Percentiles rank a stretch among this genome's conserved stretches.
phyloP scores from a whole-genome alignment of 1,140 invertebrate species.

The Calephelis nemesis region DNA sequence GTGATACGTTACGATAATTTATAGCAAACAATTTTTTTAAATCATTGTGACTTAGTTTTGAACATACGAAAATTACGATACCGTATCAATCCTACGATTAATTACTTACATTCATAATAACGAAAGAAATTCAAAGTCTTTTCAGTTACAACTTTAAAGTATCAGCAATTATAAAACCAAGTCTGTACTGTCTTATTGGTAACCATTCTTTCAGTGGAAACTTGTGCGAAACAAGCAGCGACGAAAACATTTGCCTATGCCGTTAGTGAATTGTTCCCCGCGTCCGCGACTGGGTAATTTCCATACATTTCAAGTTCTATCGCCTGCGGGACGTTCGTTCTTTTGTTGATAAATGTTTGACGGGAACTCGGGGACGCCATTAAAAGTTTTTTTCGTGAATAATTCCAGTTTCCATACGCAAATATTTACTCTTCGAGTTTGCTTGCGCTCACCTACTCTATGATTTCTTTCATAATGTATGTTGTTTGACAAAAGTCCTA shows the following conservation, averaged over 20 bases:
- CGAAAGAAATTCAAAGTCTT: no score
- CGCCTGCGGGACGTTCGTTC: constrained; percentile 78
- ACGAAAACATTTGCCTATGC: constrained; percentile 78
- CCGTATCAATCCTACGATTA: no score
- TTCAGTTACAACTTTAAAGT: not conserved
- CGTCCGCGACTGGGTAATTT: constrained; percentile 77
- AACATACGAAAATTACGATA: no score
- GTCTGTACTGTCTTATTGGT: constrained; percentile 9
- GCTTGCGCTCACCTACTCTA: constrained; percentile 72
- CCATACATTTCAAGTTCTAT: constrained; percentile 79
- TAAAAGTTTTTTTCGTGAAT: constrained; percentile 79
- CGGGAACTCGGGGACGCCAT: constrained; percentile 78
- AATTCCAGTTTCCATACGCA: constrained; percentile 79
- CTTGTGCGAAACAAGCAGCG: constrained; percentile 71
- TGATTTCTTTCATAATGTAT: constrained; percentile 67
- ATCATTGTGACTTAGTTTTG: no score
- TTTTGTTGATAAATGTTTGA: constrained; percentile 80
- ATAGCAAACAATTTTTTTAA: no score
- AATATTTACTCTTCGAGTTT: constrained; percentile 77
- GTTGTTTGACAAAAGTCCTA: constrained; percentile 55
- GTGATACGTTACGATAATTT: no score
- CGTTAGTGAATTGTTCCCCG: constrained; percentile 78
- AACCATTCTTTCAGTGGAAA: constrained; percentile 33
- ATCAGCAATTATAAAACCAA: not conserved
- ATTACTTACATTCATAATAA: no score